These are phyloP conservation scores for Poecile atricapillus DNA, from an alignment of 2,113 vertebrate species.

Conservation along the genomic window DNA sequence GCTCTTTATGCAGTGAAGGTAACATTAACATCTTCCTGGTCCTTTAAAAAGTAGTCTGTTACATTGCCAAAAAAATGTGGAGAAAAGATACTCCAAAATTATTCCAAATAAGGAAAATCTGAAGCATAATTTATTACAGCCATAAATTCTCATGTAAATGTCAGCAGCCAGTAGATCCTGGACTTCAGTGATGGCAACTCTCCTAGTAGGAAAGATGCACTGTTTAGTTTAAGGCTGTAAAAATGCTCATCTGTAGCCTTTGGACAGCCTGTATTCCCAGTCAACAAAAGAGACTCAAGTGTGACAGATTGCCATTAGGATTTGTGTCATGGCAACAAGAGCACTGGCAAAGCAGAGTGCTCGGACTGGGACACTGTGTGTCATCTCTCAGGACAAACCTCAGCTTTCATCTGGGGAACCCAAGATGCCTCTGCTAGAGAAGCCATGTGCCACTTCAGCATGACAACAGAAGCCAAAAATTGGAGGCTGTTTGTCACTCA, in stretches of 20 bases:
- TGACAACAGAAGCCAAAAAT: not conserved
- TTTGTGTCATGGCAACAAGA: not conserved
- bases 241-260: not conserved
- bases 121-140: constrained; percentile 11
- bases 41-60: not conserved
- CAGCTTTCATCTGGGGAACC: not conserved
- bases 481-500: not conserved
- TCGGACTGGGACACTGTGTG: accelerated
- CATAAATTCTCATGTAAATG: constrained; percentile 37
- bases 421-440: not conserved
- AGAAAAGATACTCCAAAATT: not conserved
- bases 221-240: constrained; percentile 46
- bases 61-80: not conserved
- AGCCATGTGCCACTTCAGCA: accelerated
- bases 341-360: accelerated
- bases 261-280: not conserved
- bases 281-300: not conserved
- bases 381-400: accelerated
- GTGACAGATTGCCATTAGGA: not conserved
- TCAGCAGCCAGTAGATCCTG: constrained; percentile 15
- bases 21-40: not conserved
- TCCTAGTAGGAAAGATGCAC: not conserved
- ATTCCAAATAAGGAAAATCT: constrained; percentile 43
- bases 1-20: not conserved
- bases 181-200: constrained; percentile 10